Evolutionary conservation across 2,888 invertebrate genomes (phyloP).

Genomic region (Plebejus argus): DNA sequence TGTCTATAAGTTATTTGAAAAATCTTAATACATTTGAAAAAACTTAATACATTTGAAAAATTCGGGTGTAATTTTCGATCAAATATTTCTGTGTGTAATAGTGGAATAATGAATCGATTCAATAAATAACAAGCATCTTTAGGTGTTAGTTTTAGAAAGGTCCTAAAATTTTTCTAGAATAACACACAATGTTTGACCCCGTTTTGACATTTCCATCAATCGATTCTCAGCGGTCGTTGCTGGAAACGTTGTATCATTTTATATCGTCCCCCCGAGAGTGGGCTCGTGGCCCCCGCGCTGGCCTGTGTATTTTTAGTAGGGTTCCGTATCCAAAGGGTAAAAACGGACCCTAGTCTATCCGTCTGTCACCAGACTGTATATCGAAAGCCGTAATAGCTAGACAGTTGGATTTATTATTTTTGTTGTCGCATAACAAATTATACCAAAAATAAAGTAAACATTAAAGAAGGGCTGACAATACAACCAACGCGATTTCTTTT

Average conservation of each 20-base stretch:
- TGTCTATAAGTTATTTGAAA: no score
- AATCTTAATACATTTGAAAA: no score
- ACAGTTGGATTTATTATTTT: no score
- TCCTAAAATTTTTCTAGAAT: neutral
- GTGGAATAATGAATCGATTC: neutral
- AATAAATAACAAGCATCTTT: neutral
- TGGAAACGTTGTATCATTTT: constrained; percentile 66
- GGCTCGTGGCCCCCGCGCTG: constrained; percentile 56
- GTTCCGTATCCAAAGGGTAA: constrained; percentile 45
- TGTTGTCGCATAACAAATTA: no score
- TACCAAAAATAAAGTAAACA: no score
- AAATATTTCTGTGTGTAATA: no score
- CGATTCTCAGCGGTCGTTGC: constrained; percentile 59
- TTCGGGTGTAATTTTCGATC: no score
- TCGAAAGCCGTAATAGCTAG: no score
- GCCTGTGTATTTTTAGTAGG: constrained; percentile 64
- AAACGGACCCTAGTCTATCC: neutral
- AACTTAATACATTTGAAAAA: no score
- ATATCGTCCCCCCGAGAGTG: constrained; percentile 60
- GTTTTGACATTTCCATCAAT: constrained; percentile 64
- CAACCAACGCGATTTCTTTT: no score
- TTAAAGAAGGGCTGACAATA: no score
- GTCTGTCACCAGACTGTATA: neutral
- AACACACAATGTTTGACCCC: constrained; percentile 46
- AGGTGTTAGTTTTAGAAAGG: neutral